Evolutionary conservation across 2,797 vertebrate genomes (phyloP).

Genomic region (Schizothorax lantsangensis): DNA sequence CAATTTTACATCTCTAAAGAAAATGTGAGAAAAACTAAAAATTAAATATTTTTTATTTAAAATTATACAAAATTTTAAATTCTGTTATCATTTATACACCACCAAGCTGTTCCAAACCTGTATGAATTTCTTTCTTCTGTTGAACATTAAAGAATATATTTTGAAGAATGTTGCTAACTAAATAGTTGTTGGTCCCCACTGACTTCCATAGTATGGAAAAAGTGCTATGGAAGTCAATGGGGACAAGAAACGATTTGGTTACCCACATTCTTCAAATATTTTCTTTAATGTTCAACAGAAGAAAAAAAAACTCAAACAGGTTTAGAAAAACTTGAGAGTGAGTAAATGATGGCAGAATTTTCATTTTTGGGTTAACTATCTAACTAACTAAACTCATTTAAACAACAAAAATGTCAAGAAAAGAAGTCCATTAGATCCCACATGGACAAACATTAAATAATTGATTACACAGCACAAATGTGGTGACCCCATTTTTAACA

Average conservation of each 20-base stretch:
- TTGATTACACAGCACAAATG: slow-evolving; percentile 64
- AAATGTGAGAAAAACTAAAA: not conserved
- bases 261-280: not conserved
- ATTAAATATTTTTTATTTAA: no score
- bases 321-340: not conserved
- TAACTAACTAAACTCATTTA: not conserved
- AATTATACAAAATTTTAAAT: not conserved
- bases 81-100: not conserved
- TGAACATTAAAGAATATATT: not conserved
- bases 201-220: not conserved
- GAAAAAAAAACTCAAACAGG: not conserved
- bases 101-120: not conserved
- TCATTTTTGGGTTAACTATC: not conserved
- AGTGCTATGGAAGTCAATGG: not conserved
- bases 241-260: not conserved
- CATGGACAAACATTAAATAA: slow-evolving; percentile 63
- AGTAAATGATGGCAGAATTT: not conserved
- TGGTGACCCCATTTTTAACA: slow-evolving; percentile 55
- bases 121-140: not conserved
- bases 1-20: not conserved
- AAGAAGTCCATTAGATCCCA: slow-evolving; percentile 2
- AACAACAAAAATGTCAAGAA: slow-evolving; percentile 21
- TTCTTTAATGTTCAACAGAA: not conserved
- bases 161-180: not conserved
- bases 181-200: not conserved